Base-by-base conservation (phyloP, 1,140 invertebrate genomes). In the Campodea augens region DNA sequence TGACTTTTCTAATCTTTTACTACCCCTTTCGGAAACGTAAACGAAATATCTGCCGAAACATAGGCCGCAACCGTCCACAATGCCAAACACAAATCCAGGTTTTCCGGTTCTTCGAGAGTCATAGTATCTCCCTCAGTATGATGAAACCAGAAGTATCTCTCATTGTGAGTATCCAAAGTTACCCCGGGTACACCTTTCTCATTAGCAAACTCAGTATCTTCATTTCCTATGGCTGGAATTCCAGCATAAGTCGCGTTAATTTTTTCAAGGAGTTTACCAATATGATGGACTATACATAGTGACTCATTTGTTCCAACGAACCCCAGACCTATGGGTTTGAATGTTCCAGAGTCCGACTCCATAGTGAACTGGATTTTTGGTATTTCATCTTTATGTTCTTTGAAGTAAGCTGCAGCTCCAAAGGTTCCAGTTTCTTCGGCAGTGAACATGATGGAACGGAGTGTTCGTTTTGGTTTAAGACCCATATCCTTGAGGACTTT, bases 311-410 rank as follows among this genome's bases (percentile, higher is more conserved):
- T 66, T 2, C 74, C 78, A 37, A 63, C 61, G 51, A 75, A 73
- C 29, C 59, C 59, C 3, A 83, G 56, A 12, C 80, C 80, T 4
- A 66, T 47, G 5, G 84, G 84, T 7, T 59, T 66, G 57, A 88
- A 89, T 1, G 82, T 86, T 20, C 85, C 85, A 50, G 70, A 66
- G 60, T 89, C 85, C 0, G 83, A 85, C n/a, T n/a, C n/a, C n/a
- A n/a, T n/a, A n/a, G n/a, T n/a, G n/a, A n/a, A n/a, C n/a, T n/a
- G n/a, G n/a, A 81, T 71, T 48, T 81, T 71, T 5, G 66, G 47
- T 37, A 69, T 62, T 51, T 84, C 72, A 27, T 64, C 52, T 55
- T 65, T 64, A 52, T 85, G 79, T 5, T 55, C 52, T 42, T 73
- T 56, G 49, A 72, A 68, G 56, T 86, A 88, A 0, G 65, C 67